Conservation (phyloP, 2,113 vertebrate species). For the Xiphophorus maculatus region DNA sequence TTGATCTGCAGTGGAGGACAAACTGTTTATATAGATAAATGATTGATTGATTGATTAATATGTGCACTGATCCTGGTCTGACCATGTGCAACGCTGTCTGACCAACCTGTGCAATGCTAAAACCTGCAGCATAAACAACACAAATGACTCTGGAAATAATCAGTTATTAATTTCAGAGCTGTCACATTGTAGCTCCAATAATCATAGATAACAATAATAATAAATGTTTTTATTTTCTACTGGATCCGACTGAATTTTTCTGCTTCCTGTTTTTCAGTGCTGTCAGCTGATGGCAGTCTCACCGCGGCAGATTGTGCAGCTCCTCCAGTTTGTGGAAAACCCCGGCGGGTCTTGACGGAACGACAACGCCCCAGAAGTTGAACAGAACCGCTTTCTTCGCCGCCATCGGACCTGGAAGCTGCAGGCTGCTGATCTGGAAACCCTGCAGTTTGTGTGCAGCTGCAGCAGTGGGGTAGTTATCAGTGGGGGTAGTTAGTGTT, state of each 20-base stretch:
- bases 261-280: background rate
- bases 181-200: background rate
- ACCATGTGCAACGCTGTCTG: no score
- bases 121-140: no score
- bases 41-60: background rate
- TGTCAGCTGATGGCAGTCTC: background rate
- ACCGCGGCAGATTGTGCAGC: slow-evolving; percentile 45
- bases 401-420: slow-evolving; percentile 17
- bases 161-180: no score
- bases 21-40: no score
- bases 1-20: no score
- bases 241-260: no score
- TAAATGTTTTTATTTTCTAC: background rate
- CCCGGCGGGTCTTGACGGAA: background rate
- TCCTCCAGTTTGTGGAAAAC: slow-evolving; percentile 43
- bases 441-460: background rate
- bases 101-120: no score
- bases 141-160: no score
- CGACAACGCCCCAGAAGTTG: slow-evolving; percentile 54
- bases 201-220: background rate
- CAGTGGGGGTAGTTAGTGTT: background rate
- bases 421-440: background rate
- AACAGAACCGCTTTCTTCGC: slow-evolving; percentile 49
- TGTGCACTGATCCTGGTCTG: no score
- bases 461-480: no score